A percentile compares a stretch with the other conserved stretches of the same genome.
phyloP scores from a whole-genome alignment of 2,888 invertebrate genomes.

The Busseola fusca region DNA sequence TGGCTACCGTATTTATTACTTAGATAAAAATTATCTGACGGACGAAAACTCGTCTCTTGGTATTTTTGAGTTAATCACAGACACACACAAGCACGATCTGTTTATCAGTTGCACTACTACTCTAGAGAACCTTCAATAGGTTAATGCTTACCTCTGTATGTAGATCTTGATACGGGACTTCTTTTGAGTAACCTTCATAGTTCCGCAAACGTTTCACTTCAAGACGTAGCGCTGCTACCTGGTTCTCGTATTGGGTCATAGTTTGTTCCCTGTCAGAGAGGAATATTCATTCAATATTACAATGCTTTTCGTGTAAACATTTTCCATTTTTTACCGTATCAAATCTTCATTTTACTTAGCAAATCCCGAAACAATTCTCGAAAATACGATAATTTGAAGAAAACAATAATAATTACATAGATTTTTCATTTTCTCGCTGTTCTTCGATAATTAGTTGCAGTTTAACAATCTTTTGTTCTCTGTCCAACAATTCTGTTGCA shows the following conservation, averaged over 20 bases:
- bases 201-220: slow-evolving; percentile 79
- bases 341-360: slow-evolving; percentile 1
- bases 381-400: not conserved
- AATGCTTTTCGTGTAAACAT: not conserved
- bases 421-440: slow-evolving; percentile 77
- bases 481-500: slow-evolving; percentile 78
- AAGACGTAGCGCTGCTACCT: slow-evolving; percentile 76
- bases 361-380: not conserved
- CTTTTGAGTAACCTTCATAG: slow-evolving; percentile 80
- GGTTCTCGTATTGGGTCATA: slow-evolving; percentile 79
- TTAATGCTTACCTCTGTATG: slow-evolving; percentile 75
- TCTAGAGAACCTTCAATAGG: not conserved
- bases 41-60: not conserved
- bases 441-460: slow-evolving; percentile 78
- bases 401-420: slow-evolving; percentile 69
- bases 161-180: slow-evolving; percentile 76
- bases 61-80: not conserved
- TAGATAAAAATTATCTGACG: not conserved
- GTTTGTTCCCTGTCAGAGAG: slow-evolving; percentile 75
- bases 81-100: not conserved
- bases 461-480: slow-evolving; percentile 78
- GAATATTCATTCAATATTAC: not conserved
- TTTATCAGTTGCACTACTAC: not conserved
- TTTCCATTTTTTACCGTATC: not conserved
- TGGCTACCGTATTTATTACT: not conserved